Evolutionary conservation across 2,113 vertebrate species (phyloP).

Genomic region (Hemiscyllium ocellatum): DNA sequence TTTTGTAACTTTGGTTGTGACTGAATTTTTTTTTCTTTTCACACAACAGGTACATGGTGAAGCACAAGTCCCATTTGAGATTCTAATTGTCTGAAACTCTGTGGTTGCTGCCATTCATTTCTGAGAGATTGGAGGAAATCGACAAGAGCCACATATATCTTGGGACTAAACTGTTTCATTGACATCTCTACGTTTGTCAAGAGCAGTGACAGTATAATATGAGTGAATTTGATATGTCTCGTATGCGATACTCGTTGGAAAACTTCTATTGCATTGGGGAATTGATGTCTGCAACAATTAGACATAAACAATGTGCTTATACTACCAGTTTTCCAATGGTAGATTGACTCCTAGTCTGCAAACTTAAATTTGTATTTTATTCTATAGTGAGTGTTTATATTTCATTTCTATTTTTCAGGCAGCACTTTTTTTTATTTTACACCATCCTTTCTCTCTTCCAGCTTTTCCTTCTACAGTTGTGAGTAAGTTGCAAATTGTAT

Average conservation of each 20-base stretch:
- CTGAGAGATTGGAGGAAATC: slow-evolving; percentile 47
- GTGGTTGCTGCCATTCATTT: slow-evolving; percentile 48
- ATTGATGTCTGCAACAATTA: slow-evolving; percentile 32
- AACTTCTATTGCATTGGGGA: slow-evolving; percentile 33
- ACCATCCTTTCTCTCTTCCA: background rate
- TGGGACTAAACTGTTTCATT: slow-evolving; percentile 33
- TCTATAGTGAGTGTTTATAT: slow-evolving; percentile 26
- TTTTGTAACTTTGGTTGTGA: slow-evolving; percentile 31
- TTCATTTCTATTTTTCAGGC: slow-evolving; percentile 18
- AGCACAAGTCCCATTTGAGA: slow-evolving; percentile 58
- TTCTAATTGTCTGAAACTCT: slow-evolving; percentile 45
- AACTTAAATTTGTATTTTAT: slow-evolving; percentile 36
- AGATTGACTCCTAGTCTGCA: slow-evolving; percentile 35
- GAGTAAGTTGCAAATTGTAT: slow-evolving; percentile 26
- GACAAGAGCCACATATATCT: slow-evolving; percentile 4
- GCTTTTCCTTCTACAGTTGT: background rate
- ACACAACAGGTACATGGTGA: slow-evolving; percentile 87
- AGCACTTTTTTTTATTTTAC: slow-evolving; percentile 17
- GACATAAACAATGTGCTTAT: slow-evolving; percentile 30
- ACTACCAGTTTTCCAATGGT: slow-evolving; percentile 37
- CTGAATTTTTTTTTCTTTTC: slow-evolving; percentile 32
- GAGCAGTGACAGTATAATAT: slow-evolving; percentile 26
- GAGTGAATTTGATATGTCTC: slow-evolving; percentile 17
- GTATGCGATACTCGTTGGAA: slow-evolving; percentile 19
- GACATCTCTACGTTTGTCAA: slow-evolving; percentile 30